These are phyloP conservation scores for Brachionus paranguensis DNA, from an alignment of 1,140 invertebrate genomes.

Conservation along the genomic window DNA sequence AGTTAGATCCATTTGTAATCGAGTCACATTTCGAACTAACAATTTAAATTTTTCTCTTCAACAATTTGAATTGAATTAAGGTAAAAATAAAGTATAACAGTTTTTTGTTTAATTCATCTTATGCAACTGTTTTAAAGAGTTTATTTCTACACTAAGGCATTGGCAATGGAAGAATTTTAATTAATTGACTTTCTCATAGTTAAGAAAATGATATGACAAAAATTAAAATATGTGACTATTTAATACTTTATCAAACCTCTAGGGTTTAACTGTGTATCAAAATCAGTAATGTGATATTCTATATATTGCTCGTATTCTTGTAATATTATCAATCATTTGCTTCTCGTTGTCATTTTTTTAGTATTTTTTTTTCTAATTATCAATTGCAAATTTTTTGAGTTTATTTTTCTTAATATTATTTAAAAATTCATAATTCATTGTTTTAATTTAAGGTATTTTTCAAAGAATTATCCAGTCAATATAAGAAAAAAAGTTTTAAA, in stretches of 20 bases:
- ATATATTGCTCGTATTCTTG: too few species aligned
- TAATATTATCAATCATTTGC: too few species aligned
- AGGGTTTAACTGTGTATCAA: background rate
- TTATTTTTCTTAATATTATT: too few species aligned
- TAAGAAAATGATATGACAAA: background rate
- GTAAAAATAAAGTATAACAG: background rate
- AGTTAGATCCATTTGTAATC: background rate
- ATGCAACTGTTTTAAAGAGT: background rate
- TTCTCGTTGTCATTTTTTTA: too few species aligned
- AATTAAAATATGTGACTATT: background rate
- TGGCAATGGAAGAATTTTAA: background rate
- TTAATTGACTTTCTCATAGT: background rate
- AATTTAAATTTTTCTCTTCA: background rate
- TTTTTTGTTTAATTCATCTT: background rate
- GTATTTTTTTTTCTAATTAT: too few species aligned
- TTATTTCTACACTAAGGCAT: background rate
- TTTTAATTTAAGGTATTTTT: too few species aligned
- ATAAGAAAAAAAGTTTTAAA: too few species aligned
- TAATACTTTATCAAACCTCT: background rate
- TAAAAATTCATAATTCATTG: too few species aligned
- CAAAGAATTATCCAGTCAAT: too few species aligned
- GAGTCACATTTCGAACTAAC: background rate
- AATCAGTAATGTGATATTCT: background rate
- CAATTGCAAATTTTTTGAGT: too few species aligned
- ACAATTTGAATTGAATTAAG: background rate